Conservation (phyloP, 2,797 vertebrate species). For the Cyclopterus lumpus region DNA sequence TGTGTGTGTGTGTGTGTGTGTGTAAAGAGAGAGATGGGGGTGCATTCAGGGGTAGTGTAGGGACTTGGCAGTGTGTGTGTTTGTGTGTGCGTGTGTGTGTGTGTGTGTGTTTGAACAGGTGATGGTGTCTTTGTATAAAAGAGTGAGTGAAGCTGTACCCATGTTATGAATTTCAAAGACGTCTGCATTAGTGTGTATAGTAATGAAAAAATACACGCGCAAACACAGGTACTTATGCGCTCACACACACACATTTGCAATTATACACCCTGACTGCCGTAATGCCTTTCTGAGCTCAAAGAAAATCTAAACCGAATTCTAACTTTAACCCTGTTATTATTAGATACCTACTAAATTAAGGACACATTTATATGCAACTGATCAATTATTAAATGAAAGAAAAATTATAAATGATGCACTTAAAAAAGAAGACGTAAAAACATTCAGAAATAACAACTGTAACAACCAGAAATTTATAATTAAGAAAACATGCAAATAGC, state of each 20-base stretch:
- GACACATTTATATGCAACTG: background rate
- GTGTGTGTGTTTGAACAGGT: constrained; percentile 29
- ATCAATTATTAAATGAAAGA: background rate
- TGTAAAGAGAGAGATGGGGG: too few relatives aligned
- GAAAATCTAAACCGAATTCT: background rate
- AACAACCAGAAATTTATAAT: too few relatives aligned
- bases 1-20: constrained; percentile 36
- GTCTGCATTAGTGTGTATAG: background rate
- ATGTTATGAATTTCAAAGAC: constrained; percentile 41
- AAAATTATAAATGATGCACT: background rate
- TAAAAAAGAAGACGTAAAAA: background rate
- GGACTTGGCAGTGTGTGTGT: too few relatives aligned
- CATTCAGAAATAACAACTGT: too few relatives aligned
- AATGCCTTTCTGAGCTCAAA: background rate
- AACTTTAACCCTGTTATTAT: background rate
- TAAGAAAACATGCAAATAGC: background rate
- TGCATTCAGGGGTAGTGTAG: too few relatives aligned
- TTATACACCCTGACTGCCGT: background rate
- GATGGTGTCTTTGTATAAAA: constrained; percentile 21
- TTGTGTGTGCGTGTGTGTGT: constrained; percentile 4
- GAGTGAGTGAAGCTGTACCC: background rate
- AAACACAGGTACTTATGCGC: background rate
- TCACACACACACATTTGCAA: constrained; percentile 3
- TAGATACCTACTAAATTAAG: background rate
- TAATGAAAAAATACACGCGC: constrained; percentile 1